Percentiles rank a stretch among this genome's conserved stretches.
phyloP scores from a whole-genome alignment of 92 coral and sea anemone species.

The Scolanthus callimorphus region DNA sequence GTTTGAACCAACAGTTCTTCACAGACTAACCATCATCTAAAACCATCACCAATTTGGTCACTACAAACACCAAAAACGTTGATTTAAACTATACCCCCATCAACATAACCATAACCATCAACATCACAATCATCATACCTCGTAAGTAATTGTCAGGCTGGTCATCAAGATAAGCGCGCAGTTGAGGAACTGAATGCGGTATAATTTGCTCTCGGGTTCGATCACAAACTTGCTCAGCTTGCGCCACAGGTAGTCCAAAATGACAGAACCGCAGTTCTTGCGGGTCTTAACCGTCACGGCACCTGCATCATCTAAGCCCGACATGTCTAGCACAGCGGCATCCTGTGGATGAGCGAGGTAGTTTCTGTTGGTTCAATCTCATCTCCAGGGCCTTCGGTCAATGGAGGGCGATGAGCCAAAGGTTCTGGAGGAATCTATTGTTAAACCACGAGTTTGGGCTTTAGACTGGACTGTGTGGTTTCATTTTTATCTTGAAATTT shows the following conservation, averaged over 20 bases:
- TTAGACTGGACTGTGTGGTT: no score
- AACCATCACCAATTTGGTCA: no score
- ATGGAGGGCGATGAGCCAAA: no score
- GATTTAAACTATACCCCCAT: no score
- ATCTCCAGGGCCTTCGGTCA: neutral
- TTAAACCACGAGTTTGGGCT: no score
- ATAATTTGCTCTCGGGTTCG: slow-evolving; percentile 63
- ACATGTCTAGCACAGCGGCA: neutral
- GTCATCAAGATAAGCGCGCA: slow-evolving; percentile 61
- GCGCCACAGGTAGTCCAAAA: slow-evolving; percentile 31
- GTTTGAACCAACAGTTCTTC: no score
- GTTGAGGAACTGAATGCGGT: slow-evolving; percentile 56
- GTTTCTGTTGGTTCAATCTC: neutral
- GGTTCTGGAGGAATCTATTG: no score
- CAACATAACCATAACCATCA: no score
- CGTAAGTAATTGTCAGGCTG: slow-evolving; percentile 62
- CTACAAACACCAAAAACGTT: no score
- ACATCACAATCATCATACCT: no score
- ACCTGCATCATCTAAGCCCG: slow-evolving; percentile 4
- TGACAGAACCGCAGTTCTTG: slow-evolving; percentile 14
- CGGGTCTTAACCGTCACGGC: slow-evolving; percentile 6
- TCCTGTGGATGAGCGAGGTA: neutral
- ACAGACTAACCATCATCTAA: no score
- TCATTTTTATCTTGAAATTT: no score
- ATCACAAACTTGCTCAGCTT: slow-evolving; percentile 55